Base-by-base conservation (phyloP, 2,888 invertebrate genomes). In the Campoplex nolae region DNA sequence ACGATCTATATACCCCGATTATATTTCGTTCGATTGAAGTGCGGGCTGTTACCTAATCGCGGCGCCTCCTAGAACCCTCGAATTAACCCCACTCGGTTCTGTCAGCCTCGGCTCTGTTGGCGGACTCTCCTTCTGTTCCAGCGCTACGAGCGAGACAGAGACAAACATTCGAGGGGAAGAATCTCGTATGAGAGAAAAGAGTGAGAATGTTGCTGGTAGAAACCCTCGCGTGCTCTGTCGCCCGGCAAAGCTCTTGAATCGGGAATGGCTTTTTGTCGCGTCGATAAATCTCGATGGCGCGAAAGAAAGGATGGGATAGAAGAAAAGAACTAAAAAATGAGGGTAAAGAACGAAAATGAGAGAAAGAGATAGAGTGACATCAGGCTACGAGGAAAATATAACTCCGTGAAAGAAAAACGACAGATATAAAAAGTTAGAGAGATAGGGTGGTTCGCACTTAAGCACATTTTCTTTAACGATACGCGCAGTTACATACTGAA, bases 181-280 rank as follows among this genome's bases (percentile, higher is more conserved):
- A 58, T 35, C 62, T 58, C 58, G 76, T 70, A 71, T 32, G 79
- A 58, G 58, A 45, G 62, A 71, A 71, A 80, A 85, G 77, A 73
- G 85, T 16, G 85, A 78, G 75, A 54, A 62, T 51, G 38, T 68
- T 42, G 42, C 65, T 56, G 65, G 51, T 56, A 54, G 35, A 74
- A 58, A 74, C 42, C 67, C 73, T 73, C 77, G 65, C 76, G 65
- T 76, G 78, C 78, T 81, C 76, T 81, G 45, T 56, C 71, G 68
- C 70, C 73, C 77, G 70, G 67, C 65, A 71, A 83, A 83, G 70
- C 77, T 85, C 82, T 74, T 68, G 77, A 73, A 82, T 77, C 85
- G 81, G 73, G 77, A 82, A 82, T 81, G 85, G 85, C 82, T 85
- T 85, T 85, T 85, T 85, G 85, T 85, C 74, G 82, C 85, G 82